Percentiles rank a stretch among this genome's conserved stretches.
Evolutionary conservation across 1,140 invertebrate species (phyloP).

Genomic region (Zaprionus nigranus): DNA sequence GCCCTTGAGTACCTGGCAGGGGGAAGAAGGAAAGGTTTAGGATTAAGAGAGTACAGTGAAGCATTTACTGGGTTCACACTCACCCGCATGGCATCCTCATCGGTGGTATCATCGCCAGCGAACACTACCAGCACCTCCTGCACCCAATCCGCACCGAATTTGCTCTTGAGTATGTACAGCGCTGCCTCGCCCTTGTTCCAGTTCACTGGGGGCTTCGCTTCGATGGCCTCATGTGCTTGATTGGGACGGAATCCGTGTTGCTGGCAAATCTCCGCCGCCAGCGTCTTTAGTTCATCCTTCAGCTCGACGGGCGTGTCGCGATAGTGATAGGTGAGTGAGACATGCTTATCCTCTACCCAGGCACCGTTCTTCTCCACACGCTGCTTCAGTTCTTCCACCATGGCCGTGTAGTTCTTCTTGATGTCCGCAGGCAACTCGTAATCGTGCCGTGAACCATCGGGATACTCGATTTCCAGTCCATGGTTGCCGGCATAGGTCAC

Average conservation of each 20-base stretch:
- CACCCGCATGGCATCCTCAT: slow-evolving; percentile 96
- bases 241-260: slow-evolving; percentile 90
- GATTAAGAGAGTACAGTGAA: background rate
- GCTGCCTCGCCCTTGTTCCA: slow-evolving; percentile 96
- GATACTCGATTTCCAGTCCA: slow-evolving; percentile 93
- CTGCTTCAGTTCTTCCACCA: slow-evolving; percentile 91
- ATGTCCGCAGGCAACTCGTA: slow-evolving; percentile 93
- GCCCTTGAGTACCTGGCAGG: slow-evolving; percentile 90
- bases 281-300: slow-evolving; percentile 87
- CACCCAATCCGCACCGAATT: slow-evolving; percentile 94
- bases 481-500: slow-evolving; percentile 96
- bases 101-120: slow-evolving; percentile 94
- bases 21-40: background rate
- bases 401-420: slow-evolving; percentile 90
- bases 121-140: slow-evolving; percentile 94
- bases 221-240: slow-evolving; percentile 92
- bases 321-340: slow-evolving; percentile 95
- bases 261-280: slow-evolving; percentile 90
- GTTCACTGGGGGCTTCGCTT: slow-evolving; percentile 94
- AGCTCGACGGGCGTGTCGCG: slow-evolving; percentile 90
- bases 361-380: slow-evolving; percentile 93
- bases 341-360: slow-evolving; percentile 96
- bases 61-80: slow-evolving; percentile 43
- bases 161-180: slow-evolving; percentile 94
- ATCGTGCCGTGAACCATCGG: slow-evolving; percentile 94